Evolutionary conservation across 2,113 vertebrate species (phyloP), one percentile per base, ranked within the genome.

Genomic region (Bucco capensis): DNA sequence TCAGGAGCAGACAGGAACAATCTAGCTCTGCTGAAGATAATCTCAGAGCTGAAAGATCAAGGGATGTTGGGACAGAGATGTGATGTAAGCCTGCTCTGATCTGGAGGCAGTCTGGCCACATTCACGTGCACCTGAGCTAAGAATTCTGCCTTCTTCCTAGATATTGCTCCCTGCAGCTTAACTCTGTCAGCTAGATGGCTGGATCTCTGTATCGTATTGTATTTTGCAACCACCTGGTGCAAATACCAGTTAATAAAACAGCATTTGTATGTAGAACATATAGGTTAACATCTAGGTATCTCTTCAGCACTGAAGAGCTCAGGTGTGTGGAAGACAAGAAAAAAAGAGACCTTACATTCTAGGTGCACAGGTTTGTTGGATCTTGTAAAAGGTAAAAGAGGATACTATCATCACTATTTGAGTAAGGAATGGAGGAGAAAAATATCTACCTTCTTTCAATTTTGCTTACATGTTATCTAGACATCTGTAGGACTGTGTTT

Each of bases 21-120:
- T 1, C 28, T 67, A 61, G 13, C 24, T 56, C 53, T 76, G 6
- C 61, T 90, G 46, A 57, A 65, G 8, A 5, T 75, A 88, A 76
- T 66, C 33, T 24, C 23, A 58, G 44, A 79, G 8, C 9, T 74
- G 33, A 42, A 77, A 66, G 56, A 72, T 56, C 44, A 80, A 50
- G 28, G 3, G 19, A 38, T 37, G 17, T 5, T 0, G 1, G 17
- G 33, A 5, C 50, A 65, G 60, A 81, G 10, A 12, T 3, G 0
- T 33, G 40, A 46, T 24, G 11, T 33, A n/a, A 84, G 11, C 15
- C n/a, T 2, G 2, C 15, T 71, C 57, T 84, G 24, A 30, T 40
- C 11, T 81, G 70, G 25, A 86, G n/a, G 24, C 22, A 47, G 11
- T 31, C 40, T 49, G 30, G 28, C 4, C 46, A 16, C 2, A 7